phyloP scores from a whole-genome alignment of 1,140 invertebrate genomes.

The Macrotrachela quadricornifera region DNA sequence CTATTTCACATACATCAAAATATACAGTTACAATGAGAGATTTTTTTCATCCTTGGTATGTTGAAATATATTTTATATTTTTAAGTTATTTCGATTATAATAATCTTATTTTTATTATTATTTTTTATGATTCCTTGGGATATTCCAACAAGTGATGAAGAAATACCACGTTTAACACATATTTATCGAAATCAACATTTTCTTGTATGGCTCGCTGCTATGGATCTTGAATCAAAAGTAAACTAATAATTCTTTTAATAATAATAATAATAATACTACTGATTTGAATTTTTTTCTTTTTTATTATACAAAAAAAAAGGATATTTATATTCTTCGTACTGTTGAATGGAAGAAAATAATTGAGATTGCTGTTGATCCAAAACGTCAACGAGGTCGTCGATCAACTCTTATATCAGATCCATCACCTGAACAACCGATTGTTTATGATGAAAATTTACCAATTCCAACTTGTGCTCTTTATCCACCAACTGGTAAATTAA shows the following conservation, averaged over 20 bases:
- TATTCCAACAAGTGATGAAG: slow-evolving; percentile 22
- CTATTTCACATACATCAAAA: slow-evolving; percentile 19
- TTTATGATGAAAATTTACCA: slow-evolving; percentile 18
- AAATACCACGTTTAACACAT: slow-evolving; percentile 21
- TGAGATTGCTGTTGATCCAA: slow-evolving; percentile 23
- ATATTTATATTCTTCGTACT: slow-evolving; percentile 7
- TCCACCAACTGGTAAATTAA: slow-evolving; percentile 16
- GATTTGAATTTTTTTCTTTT: slow-evolving; percentile 20
- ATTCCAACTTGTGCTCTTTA: slow-evolving; percentile 24
- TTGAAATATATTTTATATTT: no score
- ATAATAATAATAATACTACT: no score
- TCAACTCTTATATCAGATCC: slow-evolving; percentile 19
- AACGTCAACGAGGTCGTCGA: slow-evolving; percentile 15
- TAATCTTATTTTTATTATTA: no score
- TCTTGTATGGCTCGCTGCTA: slow-evolving; percentile 27
- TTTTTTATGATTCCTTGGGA: slow-evolving; percentile 24
- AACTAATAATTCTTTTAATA: no score
- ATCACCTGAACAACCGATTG: slow-evolving; percentile 17
- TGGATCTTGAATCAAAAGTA: slow-evolving; percentile 16
- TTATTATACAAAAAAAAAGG: slow-evolving; percentile 9
- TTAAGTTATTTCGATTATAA: no score
- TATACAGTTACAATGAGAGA: slow-evolving; percentile 28
- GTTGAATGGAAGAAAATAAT: slow-evolving; percentile 25
- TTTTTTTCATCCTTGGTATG: slow-evolving; percentile 26
- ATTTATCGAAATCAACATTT: slow-evolving; percentile 27